Evolutionary conservation across 2,113 vertebrate genomes (phyloP), one percentile per base, ranked within the genome.

Genomic region (Salvelinus sp.): DNA sequence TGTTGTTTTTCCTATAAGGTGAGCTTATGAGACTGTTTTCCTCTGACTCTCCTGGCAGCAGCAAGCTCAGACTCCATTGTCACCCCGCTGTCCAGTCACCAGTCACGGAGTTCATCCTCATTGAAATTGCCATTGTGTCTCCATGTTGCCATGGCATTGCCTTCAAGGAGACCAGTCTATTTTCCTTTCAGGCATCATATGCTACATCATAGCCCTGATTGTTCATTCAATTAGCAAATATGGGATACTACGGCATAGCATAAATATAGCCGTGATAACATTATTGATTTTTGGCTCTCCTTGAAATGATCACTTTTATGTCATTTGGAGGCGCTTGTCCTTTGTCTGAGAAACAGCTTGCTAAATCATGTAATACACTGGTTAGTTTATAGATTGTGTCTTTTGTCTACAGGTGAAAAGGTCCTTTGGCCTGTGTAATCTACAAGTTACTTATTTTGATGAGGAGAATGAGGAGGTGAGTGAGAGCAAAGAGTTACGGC

Each of bases 381-480:
- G 20, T 22, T 57, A 48, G 68, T 64, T 66, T 70, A 33, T 70
- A 50, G 12, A 48, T 60, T 23, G 3, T 47, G 9, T 66, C 2
- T 16, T 69, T 33, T 23, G 20, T 75, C 1, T 65, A 12, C 78
- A 93, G 92, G 92, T 93, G 58, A 93, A 93, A 69, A 90, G 91
- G 18, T 91, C 92, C 0, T 93, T 92, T 27, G 89, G 92, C 60
- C 82, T 93, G 60, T 91, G 90, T 82, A 91, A 85, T 73, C 89
- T 93, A 3, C 92, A 93, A 75, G 82, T 93, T 70, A 93, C 92
- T 1, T 93, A 93, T 71, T 91, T 90, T 5, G 92, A 93, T 4
- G 92, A 93, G 77, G 92, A 93, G 44, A 93, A 92, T 0, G 92
- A 93, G 70, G 92, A 93, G 91, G 92, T 93, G 76, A 89, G 89